Base-by-base conservation (phyloP, 2,113 vertebrate species). In the Ramphastos sulfuratus region DNA sequence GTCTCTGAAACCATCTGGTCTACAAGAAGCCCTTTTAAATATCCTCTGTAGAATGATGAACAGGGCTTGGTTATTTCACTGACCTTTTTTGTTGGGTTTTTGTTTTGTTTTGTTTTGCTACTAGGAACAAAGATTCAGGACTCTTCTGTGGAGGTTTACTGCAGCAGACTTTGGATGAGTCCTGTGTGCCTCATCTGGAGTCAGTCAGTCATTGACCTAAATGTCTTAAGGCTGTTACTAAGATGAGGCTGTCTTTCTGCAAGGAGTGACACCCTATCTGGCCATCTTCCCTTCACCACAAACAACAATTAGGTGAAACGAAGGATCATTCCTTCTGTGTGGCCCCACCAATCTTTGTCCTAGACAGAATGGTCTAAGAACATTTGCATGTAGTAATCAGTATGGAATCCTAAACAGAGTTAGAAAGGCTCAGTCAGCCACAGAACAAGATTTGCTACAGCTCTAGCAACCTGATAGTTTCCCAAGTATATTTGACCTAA, bases 391-490 rank as follows among this genome's bases (percentile, higher is more conserved):
- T n/a, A 82, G 63, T 93, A 82, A 85, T 82, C 59, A 66, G 74
- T 39, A 70, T 94, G 71, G 87, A 93, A 95, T 95, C 91, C 24
- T 21, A 66, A 84, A 73, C 30, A 82, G 73, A 84, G 65, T 89
- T 79, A 9, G 25, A 87, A 76, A 24, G 39, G 30, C 59, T 89
- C 50, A 31, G 50, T 65, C 77, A 78, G 50, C 44, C 71, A 63
- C 67, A 69, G 19, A 79, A 42, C n/a, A 79, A 76, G 50, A 54
- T 76, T 90, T 60, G 37, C 77, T 73, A 59, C 24, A 90, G 63
- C 48, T 10, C 73, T 69, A 76, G 48, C 1, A 1, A 65, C 50
- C 25, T 87, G 70, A 71, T 93, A 10, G 31, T 59, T 69, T 90
- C 77, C 66, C 81, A 76, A 92, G 58, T 61, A 30, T 59, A 86